Conservation (phyloP, 2,113 vertebrate species). For the Pygoscelis adeliae region DNA sequence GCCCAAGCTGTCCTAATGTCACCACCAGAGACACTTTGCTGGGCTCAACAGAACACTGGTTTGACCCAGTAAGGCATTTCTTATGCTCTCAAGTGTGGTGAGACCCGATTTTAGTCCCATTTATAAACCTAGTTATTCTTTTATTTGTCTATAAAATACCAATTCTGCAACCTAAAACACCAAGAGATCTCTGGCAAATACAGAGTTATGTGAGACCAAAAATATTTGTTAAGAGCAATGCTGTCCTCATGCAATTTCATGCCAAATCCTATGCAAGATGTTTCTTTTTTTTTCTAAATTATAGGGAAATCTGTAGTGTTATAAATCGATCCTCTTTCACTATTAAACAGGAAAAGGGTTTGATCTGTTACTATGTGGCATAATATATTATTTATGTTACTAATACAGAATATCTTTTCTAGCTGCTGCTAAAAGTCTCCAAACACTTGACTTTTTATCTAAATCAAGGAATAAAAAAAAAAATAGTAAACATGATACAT, state of each 20-base stretch:
- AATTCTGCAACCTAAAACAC: background rate
- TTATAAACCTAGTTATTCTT: background rate
- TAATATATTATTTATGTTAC: background rate
- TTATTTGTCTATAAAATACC: background rate
- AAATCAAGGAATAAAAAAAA: background rate
- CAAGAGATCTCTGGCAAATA: background rate
- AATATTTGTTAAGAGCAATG: background rate
- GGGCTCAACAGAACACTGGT: background rate
- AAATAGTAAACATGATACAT: background rate
- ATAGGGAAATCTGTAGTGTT: background rate
- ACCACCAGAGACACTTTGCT: background rate
- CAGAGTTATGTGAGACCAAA: background rate
- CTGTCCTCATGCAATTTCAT: background rate
- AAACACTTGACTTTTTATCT: background rate
- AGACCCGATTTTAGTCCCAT: background rate
- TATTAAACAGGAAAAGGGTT: constrained; percentile 16
- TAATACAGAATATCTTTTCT: background rate
- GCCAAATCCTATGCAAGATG: background rate
- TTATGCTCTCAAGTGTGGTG: background rate
- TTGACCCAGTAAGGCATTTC: background rate
- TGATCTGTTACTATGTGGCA: constrained; percentile 15
- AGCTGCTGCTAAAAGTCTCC: background rate
- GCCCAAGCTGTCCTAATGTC: background rate
- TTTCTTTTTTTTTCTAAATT: background rate
- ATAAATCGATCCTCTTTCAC: constrained; percentile 2